Conservation (phyloP, 2,888 invertebrate genomes). For the Lissocephala sabroskyi region DNA sequence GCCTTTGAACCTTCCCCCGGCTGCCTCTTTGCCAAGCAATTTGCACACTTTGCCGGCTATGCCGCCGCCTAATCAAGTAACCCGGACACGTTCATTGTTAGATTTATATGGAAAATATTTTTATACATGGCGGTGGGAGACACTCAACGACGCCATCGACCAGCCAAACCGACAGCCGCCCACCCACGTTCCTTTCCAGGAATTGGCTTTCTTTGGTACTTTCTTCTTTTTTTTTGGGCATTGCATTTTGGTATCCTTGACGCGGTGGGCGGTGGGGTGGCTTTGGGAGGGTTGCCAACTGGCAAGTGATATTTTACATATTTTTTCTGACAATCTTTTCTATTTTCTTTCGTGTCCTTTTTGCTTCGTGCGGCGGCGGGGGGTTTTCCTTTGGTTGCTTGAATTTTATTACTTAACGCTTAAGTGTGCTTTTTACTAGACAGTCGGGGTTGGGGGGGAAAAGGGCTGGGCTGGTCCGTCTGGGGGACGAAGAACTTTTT, state of each 20-base stretch:
- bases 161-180: neutral
- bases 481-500: too few species aligned
- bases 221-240: neutral
- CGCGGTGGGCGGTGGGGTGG: conserved; percentile 27
- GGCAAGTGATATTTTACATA: conserved; percentile 64
- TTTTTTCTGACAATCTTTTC: conserved; percentile 28
- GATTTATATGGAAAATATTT: conserved; percentile 68
- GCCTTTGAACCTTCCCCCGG: too few species aligned
- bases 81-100: conserved; percentile 66
- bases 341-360: conserved; percentile 4
- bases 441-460: neutral
- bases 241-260: neutral
- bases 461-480: neutral
- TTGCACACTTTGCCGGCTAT: conserved; percentile 47
- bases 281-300: conserved; percentile 25
- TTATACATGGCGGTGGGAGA: conserved; percentile 38
- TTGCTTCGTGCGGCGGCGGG: conserved; percentile 9
- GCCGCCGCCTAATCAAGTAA: conserved; percentile 61
- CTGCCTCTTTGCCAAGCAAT: conserved; percentile 14
- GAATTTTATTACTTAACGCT: conserved; percentile 63
- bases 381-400: conserved; percentile 47
- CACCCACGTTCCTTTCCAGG: neutral
- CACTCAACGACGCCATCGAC: conserved; percentile 15
- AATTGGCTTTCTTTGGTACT: neutral
- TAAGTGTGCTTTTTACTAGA: conserved; percentile 43